Evolutionary conservation across 92 coral and sea anemone genomes (phyloP).

Genomic region (Siderastrea siderea): DNA sequence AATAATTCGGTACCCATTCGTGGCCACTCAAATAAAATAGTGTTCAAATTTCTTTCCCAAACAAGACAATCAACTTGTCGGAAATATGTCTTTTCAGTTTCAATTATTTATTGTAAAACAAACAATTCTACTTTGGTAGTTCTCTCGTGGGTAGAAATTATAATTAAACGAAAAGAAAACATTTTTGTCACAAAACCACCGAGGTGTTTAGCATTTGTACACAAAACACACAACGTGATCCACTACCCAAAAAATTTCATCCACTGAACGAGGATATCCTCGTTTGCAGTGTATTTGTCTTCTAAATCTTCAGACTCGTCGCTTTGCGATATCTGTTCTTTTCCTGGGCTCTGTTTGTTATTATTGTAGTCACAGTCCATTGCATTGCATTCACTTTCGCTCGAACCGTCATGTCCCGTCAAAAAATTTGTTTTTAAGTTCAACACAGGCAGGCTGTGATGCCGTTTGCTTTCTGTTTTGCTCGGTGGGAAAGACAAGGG

Average conservation of each 20-base stretch:
- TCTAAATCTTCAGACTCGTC: slow-evolving; percentile 12
- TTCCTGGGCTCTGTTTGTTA: not conserved
- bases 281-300: slow-evolving; percentile 35
- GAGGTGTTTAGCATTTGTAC: not conserved
- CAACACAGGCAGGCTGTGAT: slow-evolving; percentile 23
- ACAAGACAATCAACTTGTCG: slow-evolving; percentile 45
- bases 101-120: slow-evolving; percentile 45
- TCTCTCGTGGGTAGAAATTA: not conserved
- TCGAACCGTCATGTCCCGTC: not conserved
- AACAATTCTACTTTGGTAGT: slow-evolving; percentile 24
- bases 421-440: slow-evolving; percentile 19
- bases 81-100: slow-evolving; percentile 41
- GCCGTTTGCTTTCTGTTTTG: slow-evolving; percentile 23
- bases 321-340: not conserved
- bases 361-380: not conserved
- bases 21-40: not conserved
- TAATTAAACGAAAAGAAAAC: not conserved
- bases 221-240: not conserved
- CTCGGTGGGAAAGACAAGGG: slow-evolving; percentile 66
- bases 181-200: not conserved
- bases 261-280: slow-evolving; percentile 46
- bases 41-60: slow-evolving; percentile 22
- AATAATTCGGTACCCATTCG: slow-evolving; percentile 5
- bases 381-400: not conserved
- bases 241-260: slow-evolving; percentile 50